A percentile compares a stretch with the other conserved stretches of the same genome.
phyloP scores from a whole-genome alignment of 2,797 vertebrate species.

The Hirundo rustica region DNA sequence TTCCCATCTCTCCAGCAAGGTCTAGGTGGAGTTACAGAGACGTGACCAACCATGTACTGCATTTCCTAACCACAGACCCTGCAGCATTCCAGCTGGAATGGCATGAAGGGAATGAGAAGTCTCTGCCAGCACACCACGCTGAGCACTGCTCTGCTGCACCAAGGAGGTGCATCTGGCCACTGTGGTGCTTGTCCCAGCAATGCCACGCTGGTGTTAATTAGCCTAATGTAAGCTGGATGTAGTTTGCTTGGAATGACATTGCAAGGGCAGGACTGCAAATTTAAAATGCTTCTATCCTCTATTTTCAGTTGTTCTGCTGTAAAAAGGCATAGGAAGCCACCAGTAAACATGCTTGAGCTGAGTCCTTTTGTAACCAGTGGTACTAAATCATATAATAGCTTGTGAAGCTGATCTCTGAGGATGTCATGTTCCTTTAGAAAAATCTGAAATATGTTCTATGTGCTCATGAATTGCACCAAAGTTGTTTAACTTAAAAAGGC shows the following conservation, averaged over 20 bases:
- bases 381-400: neutral
- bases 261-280: neutral
- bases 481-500: neutral
- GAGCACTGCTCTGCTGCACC: neutral
- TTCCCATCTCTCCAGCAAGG: neutral
- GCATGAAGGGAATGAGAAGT: rapidly evolving
- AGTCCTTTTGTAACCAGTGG: neutral
- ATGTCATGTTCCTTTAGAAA: neutral
- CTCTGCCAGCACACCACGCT: rapidly evolving
- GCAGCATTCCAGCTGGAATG: rapidly evolving
- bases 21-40: neutral
- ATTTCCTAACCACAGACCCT: neutral
- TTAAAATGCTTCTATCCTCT: neutral
- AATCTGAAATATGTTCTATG: constrained; percentile 1
- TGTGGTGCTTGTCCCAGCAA: neutral
- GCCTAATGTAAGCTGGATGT: neutral
- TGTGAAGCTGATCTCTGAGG: neutral
- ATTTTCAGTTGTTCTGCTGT: neutral
- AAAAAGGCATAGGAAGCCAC: neutral
- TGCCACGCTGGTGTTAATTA: rapidly evolving
- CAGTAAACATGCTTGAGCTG: neutral
- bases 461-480: neutral
- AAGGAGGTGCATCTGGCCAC: neutral
- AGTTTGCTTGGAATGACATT: neutral
- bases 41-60: rapidly evolving